Evolutionary conservation across 2,113 vertebrate species (phyloP).

Genomic region (Perca flavescens): DNA sequence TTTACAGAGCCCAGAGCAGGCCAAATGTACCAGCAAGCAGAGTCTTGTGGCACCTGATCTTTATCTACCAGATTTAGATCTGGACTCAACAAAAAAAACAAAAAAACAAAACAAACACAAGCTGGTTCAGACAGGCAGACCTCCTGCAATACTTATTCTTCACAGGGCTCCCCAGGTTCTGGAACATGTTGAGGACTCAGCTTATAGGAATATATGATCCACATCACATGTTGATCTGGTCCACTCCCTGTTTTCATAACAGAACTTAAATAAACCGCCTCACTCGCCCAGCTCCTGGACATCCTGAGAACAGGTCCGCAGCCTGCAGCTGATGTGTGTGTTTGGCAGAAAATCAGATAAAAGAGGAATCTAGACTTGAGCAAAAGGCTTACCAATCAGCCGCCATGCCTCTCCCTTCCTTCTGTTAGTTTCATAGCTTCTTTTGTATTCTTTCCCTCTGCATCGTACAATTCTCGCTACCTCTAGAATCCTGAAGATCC

Average conservation of each 20-base stretch:
- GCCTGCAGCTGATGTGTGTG: slow-evolving; percentile 41
- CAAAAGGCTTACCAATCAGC: slow-evolving; percentile 7
- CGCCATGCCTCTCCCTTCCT: background rate
- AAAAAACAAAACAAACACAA: background rate
- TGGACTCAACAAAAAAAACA: background rate
- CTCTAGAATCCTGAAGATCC: slow-evolving; percentile 26
- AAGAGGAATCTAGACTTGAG: background rate
- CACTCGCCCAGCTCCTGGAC: slow-evolving; percentile 20
- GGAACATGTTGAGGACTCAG: slow-evolving; percentile 18
- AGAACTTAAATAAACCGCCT: slow-evolving; percentile 65
- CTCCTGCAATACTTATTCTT: slow-evolving; percentile 9
- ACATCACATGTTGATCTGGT: slow-evolving; percentile 53
- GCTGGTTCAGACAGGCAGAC: slow-evolving; percentile 15
- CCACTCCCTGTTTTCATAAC: slow-evolving; percentile 65
- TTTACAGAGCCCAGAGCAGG: slow-evolving; percentile 18
- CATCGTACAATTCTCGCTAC: background rate
- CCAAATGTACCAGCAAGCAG: slow-evolving; percentile 19
- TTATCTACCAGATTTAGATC: slow-evolving; percentile 40
- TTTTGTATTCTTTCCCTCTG: background rate
- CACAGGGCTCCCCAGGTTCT: slow-evolving; percentile 8
- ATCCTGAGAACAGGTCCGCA: slow-evolving; percentile 34
- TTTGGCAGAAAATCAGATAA: background rate
- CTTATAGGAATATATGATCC: slow-evolving; percentile 39
- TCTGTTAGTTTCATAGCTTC: background rate
- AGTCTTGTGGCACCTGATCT: slow-evolving; percentile 41